phyloP scores from a whole-genome alignment of 1,140 invertebrate genomes.

The Bombus fervidus region DNA sequence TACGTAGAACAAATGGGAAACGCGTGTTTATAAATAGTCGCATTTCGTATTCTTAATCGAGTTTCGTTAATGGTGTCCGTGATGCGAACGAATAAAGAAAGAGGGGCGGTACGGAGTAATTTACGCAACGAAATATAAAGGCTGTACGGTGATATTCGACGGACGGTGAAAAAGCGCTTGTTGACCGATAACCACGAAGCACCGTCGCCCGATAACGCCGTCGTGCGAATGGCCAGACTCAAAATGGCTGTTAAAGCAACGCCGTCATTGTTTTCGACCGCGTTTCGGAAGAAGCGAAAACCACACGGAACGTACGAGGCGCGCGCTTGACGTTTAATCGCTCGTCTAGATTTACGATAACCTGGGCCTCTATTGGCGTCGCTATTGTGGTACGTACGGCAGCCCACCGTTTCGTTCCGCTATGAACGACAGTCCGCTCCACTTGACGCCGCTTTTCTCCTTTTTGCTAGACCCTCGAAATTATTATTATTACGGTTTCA shows the following conservation, averaged over 20 bases:
- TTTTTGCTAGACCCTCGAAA: background rate
- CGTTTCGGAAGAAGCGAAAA: slow-evolving; percentile 61
- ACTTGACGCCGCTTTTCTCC: slow-evolving; percentile 56
- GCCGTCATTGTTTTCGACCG: slow-evolving; percentile 73
- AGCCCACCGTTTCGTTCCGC: slow-evolving; percentile 39
- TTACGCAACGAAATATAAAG: background rate
- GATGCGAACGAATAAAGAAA: background rate
- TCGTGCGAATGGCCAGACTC: slow-evolving; percentile 62
- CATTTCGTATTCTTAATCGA: background rate
- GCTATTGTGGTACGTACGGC: slow-evolving; percentile 40
- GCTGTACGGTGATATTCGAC: background rate
- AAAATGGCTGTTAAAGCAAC: slow-evolving; percentile 68
- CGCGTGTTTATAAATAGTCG: background rate
- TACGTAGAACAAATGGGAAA: background rate
- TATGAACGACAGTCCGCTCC: slow-evolving; percentile 58
- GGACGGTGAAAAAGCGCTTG: slow-evolving; percentile 24
- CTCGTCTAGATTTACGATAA: slow-evolving; percentile 73
- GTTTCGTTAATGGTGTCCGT: too few relatives aligned
- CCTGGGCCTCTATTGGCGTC: slow-evolving; percentile 53
- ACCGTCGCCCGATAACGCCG: slow-evolving; percentile 61
- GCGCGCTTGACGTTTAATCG: slow-evolving; percentile 74
- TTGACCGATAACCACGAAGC: slow-evolving; percentile 29
- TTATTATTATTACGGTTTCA: background rate
- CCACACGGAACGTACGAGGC: slow-evolving; percentile 52
- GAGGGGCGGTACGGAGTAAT: background rate